Evolutionary conservation across 2,888 invertebrate genomes (phyloP), one percentile per base, ranked within the genome.

Genomic region (Tinea pellionella): DNA sequence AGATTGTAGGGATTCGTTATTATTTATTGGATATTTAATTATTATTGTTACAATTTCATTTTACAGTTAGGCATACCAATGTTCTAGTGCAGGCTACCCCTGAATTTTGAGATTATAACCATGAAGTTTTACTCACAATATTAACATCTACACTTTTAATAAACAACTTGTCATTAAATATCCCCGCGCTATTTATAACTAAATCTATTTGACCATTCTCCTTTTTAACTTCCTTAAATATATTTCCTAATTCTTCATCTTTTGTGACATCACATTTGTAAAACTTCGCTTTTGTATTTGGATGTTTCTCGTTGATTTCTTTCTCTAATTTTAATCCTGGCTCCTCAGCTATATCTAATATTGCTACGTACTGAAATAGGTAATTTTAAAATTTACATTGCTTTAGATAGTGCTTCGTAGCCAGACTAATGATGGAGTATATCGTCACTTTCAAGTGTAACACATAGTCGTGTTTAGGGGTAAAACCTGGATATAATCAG

Each of bases 101-200:
- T 24, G 6, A 24, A 6, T 24, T 24, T 24, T 24, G n/a, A n/a
- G n/a, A n/a, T n/a, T n/a, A n/a, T n/a, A n/a, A n/a, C n/a, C n/a
- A n/a, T n/a, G n/a, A n/a, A n/a, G n/a, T 9, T 37, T 6, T 57
- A 60, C 47, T 57, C 29, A 61, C 61, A 12, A 57, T 42, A 57
- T 61, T 61, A 29, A 61, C 37, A 24, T 56, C 30, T 3, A 61
- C 24, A 1, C 19, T 16, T 29, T 61, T 56, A n/a, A 43, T 61
- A 29, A 18, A 61, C 8, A 47, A 13, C 13, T 61, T 32, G 2
- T 61, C 61, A 30, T 61, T 57, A 55, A 61, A 13, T 41, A 61
- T 47, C 1, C 61, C 61, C 13, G 61, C 61, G 37, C 55, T 61
- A 43, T 61, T 61, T 9, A 61, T 42, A 11, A 61, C 61, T 11